These are phyloP conservation scores for Cheilosia impressa DNA, from an alignment of 2,888 invertebrate species.

Conservation along the genomic window DNA sequence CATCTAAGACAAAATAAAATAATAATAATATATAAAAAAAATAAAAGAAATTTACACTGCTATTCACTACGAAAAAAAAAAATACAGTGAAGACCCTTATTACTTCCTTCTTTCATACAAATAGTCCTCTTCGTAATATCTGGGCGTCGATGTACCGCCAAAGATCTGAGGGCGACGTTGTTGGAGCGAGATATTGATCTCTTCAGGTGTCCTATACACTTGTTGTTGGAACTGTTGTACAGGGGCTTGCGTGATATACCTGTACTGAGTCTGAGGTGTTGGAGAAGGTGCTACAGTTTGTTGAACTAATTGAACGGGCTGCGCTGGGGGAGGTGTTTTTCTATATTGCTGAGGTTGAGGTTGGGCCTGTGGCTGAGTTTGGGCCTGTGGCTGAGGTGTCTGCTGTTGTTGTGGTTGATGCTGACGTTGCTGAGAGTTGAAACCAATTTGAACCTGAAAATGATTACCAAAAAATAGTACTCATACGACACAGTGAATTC, in stretches of 20 bases:
- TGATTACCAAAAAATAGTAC: constrained; percentile 17
- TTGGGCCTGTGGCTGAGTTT: constrained; percentile 80
- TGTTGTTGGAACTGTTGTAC: constrained; percentile 85
- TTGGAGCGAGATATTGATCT: constrained; percentile 93
- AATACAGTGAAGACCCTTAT: constrained; percentile 14
- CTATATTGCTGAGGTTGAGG: constrained; percentile 78
- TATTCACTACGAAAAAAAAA: constrained; percentile 52
- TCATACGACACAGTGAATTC: constrained; percentile 21
- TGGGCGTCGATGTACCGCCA: constrained; percentile 82
- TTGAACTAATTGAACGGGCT: constrained; percentile 63
- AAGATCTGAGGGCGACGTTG: constrained; percentile 87
- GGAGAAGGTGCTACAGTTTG: constrained; percentile 81
- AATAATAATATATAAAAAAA: constrained; percentile 29
- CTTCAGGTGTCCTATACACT: constrained; percentile 93
- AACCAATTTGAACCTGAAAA: constrained; percentile 80
- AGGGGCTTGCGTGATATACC: constrained; percentile 82
- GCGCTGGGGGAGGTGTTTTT: constrained; percentile 64
- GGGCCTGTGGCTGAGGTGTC: constrained; percentile 79
- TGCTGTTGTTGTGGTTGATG: constrained; percentile 77
- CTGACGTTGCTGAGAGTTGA: constrained; percentile 80
- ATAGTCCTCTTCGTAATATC: constrained; percentile 83
- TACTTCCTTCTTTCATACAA: constrained; percentile 83
- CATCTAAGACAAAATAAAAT: constrained; percentile 51
- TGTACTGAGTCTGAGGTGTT: constrained; percentile 82
- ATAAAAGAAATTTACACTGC: constrained; percentile 59